phyloP scores from a whole-genome alignment of 2,113 vertebrate species.

The Cyphomyrus plagiostoma region DNA sequence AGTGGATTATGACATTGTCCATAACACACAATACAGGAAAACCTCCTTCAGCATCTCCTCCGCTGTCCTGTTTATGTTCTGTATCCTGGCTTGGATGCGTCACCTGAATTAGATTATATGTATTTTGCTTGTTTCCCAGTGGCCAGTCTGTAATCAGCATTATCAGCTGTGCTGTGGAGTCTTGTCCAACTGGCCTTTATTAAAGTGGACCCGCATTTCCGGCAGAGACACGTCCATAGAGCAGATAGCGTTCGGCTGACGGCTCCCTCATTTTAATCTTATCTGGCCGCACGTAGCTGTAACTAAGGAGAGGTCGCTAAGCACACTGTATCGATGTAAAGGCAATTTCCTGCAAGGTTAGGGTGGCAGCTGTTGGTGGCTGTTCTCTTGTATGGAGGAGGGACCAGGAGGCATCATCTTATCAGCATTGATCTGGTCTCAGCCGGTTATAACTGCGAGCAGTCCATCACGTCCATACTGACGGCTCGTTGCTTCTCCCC shows the following conservation, averaged over 20 bases:
- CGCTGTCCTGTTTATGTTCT: conserved; percentile 19
- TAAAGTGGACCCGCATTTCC: neutral
- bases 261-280: conserved; percentile 29
- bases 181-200: neutral
- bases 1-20: neutral
- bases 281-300: neutral
- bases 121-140: neutral
- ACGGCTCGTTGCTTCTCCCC: neutral
- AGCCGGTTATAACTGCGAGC: neutral
- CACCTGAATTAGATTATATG: conserved; percentile 18
- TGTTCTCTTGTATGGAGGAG: neutral
- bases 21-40: neutral
- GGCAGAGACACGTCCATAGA: neutral
- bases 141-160: neutral
- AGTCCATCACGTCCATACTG: neutral
- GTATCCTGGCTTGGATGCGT: neutral
- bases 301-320: conserved; percentile 10
- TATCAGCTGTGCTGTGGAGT: neutral
- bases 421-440: neutral
- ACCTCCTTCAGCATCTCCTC: neutral
- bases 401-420: neutral
- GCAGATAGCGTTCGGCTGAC: neutral
- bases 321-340: conserved; percentile 25
- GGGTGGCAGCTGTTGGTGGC: neutral
- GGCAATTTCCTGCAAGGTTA: conserved; percentile 46